Base-by-base conservation (phyloP, 2,797 vertebrate genomes). In the Sebastiscus tertius region DNA sequence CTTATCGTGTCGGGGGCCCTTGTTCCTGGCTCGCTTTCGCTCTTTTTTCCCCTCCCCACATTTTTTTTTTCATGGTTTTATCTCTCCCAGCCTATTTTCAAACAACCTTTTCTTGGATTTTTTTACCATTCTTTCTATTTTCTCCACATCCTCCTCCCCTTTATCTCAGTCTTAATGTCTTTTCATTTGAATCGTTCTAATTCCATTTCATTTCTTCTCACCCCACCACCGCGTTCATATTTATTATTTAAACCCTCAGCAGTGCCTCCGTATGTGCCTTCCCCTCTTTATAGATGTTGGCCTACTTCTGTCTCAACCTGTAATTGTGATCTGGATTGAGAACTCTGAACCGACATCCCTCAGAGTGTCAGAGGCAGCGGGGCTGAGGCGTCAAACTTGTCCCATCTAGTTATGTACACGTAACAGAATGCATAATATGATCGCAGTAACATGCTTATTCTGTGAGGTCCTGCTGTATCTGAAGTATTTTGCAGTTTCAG, bases 271-370 rank as follows among this genome's bases (percentile, higher is more conserved):
- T 87, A 85, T 87, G 81, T 77, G 90, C 80, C 31, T 29, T 72
- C 80, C 82, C 72, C 81, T 83, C 77, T 81, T 80, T 84, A 76
- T 72, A 88, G 87, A 88, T 73, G 87, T 63, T 87, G 92, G 81
- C 92, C 92, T 92, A 91, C 86, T 95, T 93, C 88, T 91, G 91
- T 93, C 90, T 88, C 82, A 84, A 83, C 85, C 83, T 90, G 73
- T 91, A 84, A 87, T 83, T 88, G 83, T 69, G 39, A 71, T 76
- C 78, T 61, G 68, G 88, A 91, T 86, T 83, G 83, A 87, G 71
- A 63, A 60, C 79, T 75, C 65, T 12, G 69, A 22, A 72, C 72
- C 34, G 63, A 66, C 68, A 52, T 83, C 80, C 54, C 29, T 89
- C 68, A 58, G 63, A 52, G 61, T 74, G 59, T 84, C 72, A 65